A percentile compares a stretch with the other conserved stretches of the same genome.
phyloP scores from a whole-genome alignment of 2,797 vertebrate genomes.

The Falco concolor region DNA sequence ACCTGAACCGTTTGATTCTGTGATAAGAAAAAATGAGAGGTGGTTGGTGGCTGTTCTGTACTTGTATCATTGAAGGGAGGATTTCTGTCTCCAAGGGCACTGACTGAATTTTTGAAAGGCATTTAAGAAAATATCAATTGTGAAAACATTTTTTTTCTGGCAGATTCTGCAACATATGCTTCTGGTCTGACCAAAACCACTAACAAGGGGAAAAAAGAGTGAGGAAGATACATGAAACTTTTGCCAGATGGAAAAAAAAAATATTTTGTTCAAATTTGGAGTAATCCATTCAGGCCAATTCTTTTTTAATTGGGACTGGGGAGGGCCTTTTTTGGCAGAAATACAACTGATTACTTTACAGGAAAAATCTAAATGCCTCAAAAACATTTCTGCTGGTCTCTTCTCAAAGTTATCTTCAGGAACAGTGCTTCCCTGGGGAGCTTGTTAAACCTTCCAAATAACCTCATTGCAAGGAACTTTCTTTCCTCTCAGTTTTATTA shows the following conservation, averaged over 20 bases:
- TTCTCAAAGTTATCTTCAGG: not conserved
- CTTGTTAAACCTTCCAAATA: conserved; percentile 21
- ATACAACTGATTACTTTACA: not conserved
- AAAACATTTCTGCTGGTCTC: not conserved
- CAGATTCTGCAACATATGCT: not conserved
- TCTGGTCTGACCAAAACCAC: conserved; percentile 15
- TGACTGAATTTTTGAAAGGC: not conserved
- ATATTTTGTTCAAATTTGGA: not conserved
- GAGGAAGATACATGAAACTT: not conserved
- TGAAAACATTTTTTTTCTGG: not conserved
- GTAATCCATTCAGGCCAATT: not conserved
- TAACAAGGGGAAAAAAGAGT: not conserved
- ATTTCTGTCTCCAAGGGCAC: not conserved
- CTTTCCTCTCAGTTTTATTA: not conserved
- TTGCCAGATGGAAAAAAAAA: not conserved
- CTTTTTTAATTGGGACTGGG: not conserved
- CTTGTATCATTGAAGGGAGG: not conserved
- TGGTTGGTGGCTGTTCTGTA: not conserved
- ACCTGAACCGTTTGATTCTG: too few species aligned
- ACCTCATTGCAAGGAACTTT: not conserved
- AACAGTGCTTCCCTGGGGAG: not conserved
- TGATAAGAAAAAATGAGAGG: not conserved
- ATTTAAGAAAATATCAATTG: not conserved
- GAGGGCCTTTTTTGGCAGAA: not conserved
- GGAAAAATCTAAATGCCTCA: not conserved